Conservation (phyloP, 2,113 vertebrate genomes). For the Syngnathus scovelli region DNA sequence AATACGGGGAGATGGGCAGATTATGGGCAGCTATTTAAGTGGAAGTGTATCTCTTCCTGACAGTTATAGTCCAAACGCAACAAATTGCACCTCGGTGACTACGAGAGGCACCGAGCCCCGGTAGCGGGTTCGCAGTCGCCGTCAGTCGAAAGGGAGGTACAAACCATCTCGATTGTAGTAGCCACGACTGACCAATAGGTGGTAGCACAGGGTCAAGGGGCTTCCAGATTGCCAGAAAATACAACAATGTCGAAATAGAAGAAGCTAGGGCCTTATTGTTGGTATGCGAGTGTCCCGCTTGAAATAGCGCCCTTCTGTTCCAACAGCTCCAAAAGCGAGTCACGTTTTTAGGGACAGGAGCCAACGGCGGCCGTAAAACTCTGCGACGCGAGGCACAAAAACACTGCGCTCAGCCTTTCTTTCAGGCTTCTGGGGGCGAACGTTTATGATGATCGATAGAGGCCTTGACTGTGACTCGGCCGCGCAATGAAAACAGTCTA, state of each 20-base stretch:
- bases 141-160: not conserved
- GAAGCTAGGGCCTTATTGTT: not conserved
- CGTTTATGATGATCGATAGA: conserved; percentile 44
- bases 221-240: too few species aligned
- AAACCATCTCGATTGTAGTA: not conserved
- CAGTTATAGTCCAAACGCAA: conserved; percentile 74
- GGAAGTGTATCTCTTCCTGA: conserved; percentile 73
- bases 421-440: conserved; percentile 28
- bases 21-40: conserved; percentile 71
- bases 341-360: conserved; percentile 32
- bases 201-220: not conserved
- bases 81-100: conserved; percentile 68
- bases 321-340: conserved; percentile 19
- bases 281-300: conserved; percentile 38
- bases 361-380: conserved; percentile 17
- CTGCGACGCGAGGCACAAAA: conserved; percentile 19
- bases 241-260: too few species aligned
- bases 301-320: conserved; percentile 39
- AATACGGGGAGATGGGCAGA: conserved; percentile 71
- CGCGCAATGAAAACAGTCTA: conserved; percentile 50
- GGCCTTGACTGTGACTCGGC: conserved; percentile 38
- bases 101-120: conserved; percentile 40
- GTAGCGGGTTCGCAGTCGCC: conserved; percentile 46
- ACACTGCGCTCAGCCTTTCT: conserved; percentile 28
- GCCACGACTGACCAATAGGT: too few species aligned